Conservation (phyloP, 1,140 invertebrate species). For the Hyles vespertilio region DNA sequence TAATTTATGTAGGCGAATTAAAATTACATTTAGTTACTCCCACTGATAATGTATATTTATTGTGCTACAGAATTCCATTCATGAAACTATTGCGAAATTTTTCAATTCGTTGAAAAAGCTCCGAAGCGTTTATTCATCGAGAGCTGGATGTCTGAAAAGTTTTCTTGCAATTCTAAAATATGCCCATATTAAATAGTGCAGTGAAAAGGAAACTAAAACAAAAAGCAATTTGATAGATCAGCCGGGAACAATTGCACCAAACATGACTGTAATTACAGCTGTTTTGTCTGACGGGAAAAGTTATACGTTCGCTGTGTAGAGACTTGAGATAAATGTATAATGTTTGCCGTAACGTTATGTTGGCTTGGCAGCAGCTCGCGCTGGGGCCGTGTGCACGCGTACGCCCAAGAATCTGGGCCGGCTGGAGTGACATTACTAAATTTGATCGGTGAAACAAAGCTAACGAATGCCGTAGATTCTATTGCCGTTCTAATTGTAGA, state of each 20-base stretch:
- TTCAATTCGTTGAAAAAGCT: no score
- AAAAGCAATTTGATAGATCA: neutral
- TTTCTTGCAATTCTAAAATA: neutral
- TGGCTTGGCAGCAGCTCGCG: slow-evolving; percentile 52
- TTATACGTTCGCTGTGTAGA: slow-evolving; percentile 39
- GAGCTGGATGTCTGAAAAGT: no score
- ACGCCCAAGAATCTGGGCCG: slow-evolving; percentile 64
- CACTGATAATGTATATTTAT: no score
- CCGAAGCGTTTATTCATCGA: no score
- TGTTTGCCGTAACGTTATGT: slow-evolving; percentile 55
- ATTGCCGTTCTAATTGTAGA: slow-evolving; percentile 14
- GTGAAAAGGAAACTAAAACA: neutral
- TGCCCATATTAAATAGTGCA: neutral
- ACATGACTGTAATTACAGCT: slow-evolving; percentile 30
- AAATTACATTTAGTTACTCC: no score
- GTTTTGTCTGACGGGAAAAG: slow-evolving; percentile 52
- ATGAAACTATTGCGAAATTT: no score
- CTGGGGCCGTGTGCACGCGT: slow-evolving; percentile 66
- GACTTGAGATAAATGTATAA: slow-evolving; percentile 54
- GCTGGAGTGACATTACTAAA: slow-evolving; percentile 73
- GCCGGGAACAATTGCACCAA: slow-evolving; percentile 9
- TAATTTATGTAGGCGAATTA: no score
- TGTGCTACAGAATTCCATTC: no score
- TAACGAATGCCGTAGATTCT: slow-evolving; percentile 51
- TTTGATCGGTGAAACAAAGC: slow-evolving; percentile 66